Percentiles rank a stretch among this genome's conserved stretches.
Evolutionary conservation across 23 tunicate species (phyloP).

Genomic region (Ascidia mentula): DNA sequence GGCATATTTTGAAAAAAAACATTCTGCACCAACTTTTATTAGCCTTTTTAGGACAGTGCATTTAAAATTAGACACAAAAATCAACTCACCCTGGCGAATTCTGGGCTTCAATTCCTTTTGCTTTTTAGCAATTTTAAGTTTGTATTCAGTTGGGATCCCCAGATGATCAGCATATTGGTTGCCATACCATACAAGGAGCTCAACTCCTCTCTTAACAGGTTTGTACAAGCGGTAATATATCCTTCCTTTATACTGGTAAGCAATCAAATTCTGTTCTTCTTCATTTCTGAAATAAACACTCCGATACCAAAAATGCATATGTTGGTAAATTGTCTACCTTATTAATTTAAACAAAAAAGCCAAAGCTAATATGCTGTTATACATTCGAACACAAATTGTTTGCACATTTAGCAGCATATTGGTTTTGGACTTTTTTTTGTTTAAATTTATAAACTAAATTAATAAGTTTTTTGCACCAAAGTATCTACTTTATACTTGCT

Average conservation of each 20-base stretch:
- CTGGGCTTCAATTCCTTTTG: not conserved
- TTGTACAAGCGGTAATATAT: conserved; percentile 67
- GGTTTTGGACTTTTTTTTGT: no score
- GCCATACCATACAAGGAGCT: conserved; percentile 82
- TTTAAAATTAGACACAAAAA: no score
- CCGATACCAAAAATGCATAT: no score
- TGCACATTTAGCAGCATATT: not conserved
- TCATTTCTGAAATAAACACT: conserved; percentile 29
- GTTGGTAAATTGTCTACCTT: no score
- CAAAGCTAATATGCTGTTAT: not conserved
- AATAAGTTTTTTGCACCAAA: not conserved
- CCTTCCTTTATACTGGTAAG: conserved; percentile 70
- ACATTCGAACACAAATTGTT: no score
- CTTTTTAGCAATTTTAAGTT: not conserved
- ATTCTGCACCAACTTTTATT: no score
- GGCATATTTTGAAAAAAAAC: no score
- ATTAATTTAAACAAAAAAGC: not conserved
- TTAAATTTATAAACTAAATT: not conserved
- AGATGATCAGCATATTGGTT: conserved; percentile 68
- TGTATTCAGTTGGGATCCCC: conserved; percentile 39
- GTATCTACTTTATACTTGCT: not conserved
- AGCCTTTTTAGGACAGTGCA: no score
- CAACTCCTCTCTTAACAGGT: conserved; percentile 42
- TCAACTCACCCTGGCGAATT: not conserved
- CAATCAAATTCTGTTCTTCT: conserved; percentile 72